Evolutionary conservation across 2,797 vertebrate species (phyloP).

Genomic region (Eupleurogrammus muticus): DNA sequence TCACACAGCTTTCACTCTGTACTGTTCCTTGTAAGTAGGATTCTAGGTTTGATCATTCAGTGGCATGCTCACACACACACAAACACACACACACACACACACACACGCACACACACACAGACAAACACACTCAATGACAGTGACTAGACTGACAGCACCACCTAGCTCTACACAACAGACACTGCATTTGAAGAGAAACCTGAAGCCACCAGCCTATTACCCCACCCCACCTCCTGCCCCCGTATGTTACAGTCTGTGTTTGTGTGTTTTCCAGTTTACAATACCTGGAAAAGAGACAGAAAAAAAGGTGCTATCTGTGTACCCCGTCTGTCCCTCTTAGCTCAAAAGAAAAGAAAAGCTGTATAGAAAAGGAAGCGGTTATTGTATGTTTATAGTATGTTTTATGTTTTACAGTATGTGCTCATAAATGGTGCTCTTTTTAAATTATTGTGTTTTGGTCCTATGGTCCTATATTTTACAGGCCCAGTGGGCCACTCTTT

Average conservation of each 20-base stretch:
- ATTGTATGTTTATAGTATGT: not conserved
- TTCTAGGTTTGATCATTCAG: constrained; percentile 26
- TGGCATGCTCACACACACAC: not conserved
- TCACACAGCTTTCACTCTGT: constrained; percentile 35
- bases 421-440: not conserved
- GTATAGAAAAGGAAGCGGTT: not conserved
- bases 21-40: constrained; percentile 36
- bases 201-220: not conserved
- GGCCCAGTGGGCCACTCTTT: not conserved
- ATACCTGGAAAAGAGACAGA: not conserved
- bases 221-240: not conserved
- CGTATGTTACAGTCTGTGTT: not conserved
- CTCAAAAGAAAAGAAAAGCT: constrained; percentile 1
- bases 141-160: constrained; percentile 76
- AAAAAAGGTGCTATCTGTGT: not conserved
- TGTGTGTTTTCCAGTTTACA: constrained; percentile 12
- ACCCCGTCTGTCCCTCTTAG: not conserved
- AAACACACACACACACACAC: constrained; percentile 22
- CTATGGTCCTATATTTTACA: constrained; percentile 6
- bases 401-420: not conserved
- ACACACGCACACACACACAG: constrained; percentile 15
- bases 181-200: constrained; percentile 54
- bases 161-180: constrained; percentile 66
- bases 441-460: constrained; percentile 14
- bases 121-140: constrained; percentile 17